Percentiles rank a stretch among this genome's conserved stretches.
Conservation (phyloP, 92 coral and sea anemone genomes). For the Parazoanthus swiftii region DNA sequence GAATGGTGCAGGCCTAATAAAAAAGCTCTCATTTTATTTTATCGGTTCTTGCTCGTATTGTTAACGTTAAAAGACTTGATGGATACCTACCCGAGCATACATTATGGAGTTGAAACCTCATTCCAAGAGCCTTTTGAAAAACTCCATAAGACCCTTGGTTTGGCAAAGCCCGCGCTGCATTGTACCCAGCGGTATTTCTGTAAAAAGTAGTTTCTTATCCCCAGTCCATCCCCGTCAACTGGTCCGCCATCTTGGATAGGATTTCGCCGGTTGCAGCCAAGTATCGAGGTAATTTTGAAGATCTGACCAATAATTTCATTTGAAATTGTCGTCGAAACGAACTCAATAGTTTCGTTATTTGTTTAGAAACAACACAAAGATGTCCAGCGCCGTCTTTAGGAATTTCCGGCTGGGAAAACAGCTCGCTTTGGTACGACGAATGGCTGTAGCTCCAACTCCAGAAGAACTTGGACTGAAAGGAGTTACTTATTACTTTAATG, state of each 20-base stretch:
- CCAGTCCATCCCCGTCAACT: conserved; percentile 33
- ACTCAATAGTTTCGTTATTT: neutral
- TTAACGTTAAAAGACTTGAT: too few relatives aligned
- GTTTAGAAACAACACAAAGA: neutral
- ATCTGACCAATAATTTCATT: neutral
- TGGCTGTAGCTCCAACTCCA: conserved; percentile 77
- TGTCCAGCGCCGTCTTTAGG: conserved; percentile 42
- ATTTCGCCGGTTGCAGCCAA: neutral
- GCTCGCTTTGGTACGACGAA: conserved; percentile 59
- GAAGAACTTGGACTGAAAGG: conserved; percentile 88
- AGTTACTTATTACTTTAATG: conserved; percentile 70
- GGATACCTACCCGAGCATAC: too few relatives aligned
- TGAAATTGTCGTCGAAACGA: neutral
- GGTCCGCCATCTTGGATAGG: conserved; percentile 37
- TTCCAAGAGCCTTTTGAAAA: too few relatives aligned
- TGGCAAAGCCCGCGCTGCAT: neutral
- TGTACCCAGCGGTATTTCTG: conserved; percentile 7
- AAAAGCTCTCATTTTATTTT: too few relatives aligned
- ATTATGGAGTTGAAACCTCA: too few relatives aligned
- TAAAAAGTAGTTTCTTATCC: neutral
- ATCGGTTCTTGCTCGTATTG: too few relatives aligned
- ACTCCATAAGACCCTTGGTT: too few relatives aligned
- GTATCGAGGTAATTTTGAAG: neutral
- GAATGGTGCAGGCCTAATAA: too few relatives aligned
- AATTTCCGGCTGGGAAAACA: conserved; percentile 40